phyloP scores from a whole-genome alignment of 2,888 invertebrate species.

The Morpho helenor region DNA sequence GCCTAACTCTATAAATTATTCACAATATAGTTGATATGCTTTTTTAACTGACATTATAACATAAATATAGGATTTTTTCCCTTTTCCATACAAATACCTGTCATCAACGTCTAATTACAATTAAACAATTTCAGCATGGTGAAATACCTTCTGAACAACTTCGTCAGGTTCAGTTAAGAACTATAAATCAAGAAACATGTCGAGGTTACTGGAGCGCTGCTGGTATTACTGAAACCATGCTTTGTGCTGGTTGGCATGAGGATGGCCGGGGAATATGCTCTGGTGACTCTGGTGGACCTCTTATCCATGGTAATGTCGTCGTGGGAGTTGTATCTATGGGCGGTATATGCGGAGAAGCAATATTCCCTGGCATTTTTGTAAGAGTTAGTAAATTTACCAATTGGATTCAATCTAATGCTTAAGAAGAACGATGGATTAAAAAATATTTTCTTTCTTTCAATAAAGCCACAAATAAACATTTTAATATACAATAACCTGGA shows the following conservation, averaged over 20 bases:
- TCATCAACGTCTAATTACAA: too few relatives aligned
- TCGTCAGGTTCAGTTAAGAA: slow-evolving; percentile 7
- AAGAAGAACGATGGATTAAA: too few relatives aligned
- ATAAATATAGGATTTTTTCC: too few relatives aligned
- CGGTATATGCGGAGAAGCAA: slow-evolving; percentile 19
- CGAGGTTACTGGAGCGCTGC: not conserved
- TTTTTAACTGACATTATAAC: too few relatives aligned
- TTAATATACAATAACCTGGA: too few relatives aligned
- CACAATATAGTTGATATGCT: too few relatives aligned
- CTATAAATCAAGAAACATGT: not conserved
- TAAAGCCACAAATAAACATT: too few relatives aligned
- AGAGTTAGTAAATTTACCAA: slow-evolving; percentile 24
- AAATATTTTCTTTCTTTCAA: too few relatives aligned
- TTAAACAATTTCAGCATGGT: not conserved
- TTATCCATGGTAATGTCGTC: slow-evolving; percentile 26
- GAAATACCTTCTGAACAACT: slow-evolving; percentile 2
- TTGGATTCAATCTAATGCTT: slow-evolving; percentile 24
- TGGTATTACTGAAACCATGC: not conserved
- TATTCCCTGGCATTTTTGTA: slow-evolving; percentile 29
- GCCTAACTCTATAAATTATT: too few relatives aligned
- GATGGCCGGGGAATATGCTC: slow-evolving; percentile 18
- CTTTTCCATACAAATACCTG: too few relatives aligned
- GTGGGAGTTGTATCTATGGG: slow-evolving; percentile 30
- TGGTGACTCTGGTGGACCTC: slow-evolving; percentile 29
- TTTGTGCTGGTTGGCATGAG: slow-evolving; percentile 8